phyloP scores from a whole-genome alignment of 2,797 vertebrate species.

The Silurus lanzhouensis region DNA sequence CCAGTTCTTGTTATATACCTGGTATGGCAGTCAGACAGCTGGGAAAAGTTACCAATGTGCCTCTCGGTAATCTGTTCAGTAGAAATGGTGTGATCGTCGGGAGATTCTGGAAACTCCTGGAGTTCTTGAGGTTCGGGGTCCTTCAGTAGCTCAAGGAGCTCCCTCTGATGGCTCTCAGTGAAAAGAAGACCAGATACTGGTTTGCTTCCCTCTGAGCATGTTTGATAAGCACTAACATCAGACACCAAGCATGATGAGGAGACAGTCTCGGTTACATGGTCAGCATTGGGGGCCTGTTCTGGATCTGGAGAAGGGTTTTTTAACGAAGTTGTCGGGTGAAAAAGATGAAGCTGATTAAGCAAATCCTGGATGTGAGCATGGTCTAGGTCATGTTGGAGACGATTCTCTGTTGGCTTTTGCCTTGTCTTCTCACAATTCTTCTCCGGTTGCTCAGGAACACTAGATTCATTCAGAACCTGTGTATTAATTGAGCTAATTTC shows the following conservation, averaged over 20 bases:
- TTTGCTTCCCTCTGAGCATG: not conserved
- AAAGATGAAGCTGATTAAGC: conserved; percentile 76
- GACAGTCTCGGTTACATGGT: not conserved
- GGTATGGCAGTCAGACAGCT: conserved; percentile 33
- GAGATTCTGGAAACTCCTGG: not conserved
- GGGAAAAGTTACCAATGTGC: not conserved
- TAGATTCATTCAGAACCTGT: not conserved
- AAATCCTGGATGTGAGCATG: conserved; percentile 78
- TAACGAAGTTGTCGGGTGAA: conserved; percentile 61
- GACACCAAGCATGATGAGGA: conserved; percentile 10
- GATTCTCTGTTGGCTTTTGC: conserved; percentile 27
- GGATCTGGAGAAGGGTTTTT: not conserved
- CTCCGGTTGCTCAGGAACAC: not conserved
- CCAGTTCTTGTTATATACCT: conserved; percentile 52
- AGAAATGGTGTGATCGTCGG: not conserved
- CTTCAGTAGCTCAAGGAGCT: conserved; percentile 80
- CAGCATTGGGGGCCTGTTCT: conserved; percentile 38
- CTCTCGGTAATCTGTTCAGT: conserved; percentile 8
- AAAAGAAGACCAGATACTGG: conserved; percentile 78
- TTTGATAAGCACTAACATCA: not conserved
- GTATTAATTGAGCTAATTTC: not conserved
- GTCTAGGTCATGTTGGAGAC: conserved; percentile 66
- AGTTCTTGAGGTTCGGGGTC: conserved; percentile 65
- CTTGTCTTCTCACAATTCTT: conserved; percentile 29
- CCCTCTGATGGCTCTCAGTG: conserved; percentile 78